Conservation (phyloP, 2,113 vertebrate species). For the Heterocephalus glaber region DNA sequence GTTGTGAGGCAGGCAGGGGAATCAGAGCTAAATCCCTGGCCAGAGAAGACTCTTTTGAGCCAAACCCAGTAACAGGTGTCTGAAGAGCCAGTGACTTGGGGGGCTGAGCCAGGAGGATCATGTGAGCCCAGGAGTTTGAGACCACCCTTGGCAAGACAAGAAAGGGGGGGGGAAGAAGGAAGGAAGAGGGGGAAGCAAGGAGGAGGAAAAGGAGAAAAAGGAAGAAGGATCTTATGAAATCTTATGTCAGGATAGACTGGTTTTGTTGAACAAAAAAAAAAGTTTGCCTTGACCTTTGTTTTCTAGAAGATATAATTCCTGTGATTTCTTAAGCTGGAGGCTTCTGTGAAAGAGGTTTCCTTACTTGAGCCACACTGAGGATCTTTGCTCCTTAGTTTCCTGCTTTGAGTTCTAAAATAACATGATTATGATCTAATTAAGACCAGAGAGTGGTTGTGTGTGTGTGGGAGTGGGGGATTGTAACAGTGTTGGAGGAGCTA, state of each 20-base stretch:
- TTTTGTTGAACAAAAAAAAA: not conserved
- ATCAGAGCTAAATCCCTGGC: no score
- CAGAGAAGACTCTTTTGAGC: not conserved
- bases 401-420: slow-evolving; percentile 12
- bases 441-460: not conserved
- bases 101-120: no score
- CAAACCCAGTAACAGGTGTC: not conserved
- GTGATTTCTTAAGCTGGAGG: not conserved
- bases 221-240: not conserved
- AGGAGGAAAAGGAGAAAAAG: not conserved
- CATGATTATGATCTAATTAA: not conserved
- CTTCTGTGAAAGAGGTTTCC: not conserved
- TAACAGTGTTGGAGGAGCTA: not conserved
- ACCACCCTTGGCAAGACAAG: not conserved
- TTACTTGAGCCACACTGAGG: not conserved
- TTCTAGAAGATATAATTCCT: not conserved
- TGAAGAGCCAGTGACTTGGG: not conserved
- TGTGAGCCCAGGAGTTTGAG: not conserved
- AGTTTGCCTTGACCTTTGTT: not conserved
- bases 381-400: not conserved
- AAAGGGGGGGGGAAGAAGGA: not conserved
- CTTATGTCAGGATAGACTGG: not conserved
- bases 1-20: no score
- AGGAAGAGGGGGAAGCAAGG: not conserved
- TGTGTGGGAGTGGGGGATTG: not conserved